Conservation (phyloP, 2,888 invertebrate species). For the Plemyria rubiginata region DNA sequence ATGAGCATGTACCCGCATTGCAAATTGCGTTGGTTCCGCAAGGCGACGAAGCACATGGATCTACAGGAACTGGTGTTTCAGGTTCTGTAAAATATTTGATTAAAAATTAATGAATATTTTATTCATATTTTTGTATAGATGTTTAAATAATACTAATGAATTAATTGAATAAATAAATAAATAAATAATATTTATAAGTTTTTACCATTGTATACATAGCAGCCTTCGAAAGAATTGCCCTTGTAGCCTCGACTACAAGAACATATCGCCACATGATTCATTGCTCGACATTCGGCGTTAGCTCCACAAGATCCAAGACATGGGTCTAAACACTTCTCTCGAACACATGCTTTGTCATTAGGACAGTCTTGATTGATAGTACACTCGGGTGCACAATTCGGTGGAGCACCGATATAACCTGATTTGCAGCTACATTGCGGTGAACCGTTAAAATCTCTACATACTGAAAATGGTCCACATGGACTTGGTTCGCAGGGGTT, state of each 20-base stretch:
- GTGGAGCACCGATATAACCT: constrained; percentile 88
- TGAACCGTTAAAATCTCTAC: constrained; percentile 81
- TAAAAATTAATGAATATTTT: too few species aligned
- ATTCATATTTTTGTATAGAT: too few species aligned
- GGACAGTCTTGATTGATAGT: constrained; percentile 90
- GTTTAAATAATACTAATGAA: too few species aligned
- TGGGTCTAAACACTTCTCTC: constrained; percentile 90
- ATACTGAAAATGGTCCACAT: constrained; percentile 88
- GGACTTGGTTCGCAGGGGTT: constrained; percentile 87
- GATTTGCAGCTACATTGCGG: constrained; percentile 87
- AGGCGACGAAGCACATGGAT: constrained; percentile 86
- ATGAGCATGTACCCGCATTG: constrained; percentile 85
- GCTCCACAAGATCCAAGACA: constrained; percentile 89
- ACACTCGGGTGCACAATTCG: constrained; percentile 91
- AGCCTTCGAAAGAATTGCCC: constrained; percentile 89
- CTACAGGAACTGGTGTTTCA: constrained; percentile 61
- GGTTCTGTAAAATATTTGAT: constrained; percentile 54
- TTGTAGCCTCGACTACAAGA: constrained; percentile 87
- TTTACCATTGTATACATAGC: constrained; percentile 65
- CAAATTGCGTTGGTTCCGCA: constrained; percentile 88
- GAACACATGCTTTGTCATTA: constrained; percentile 88
- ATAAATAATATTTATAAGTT: too few species aligned
- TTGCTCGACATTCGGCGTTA: constrained; percentile 88
- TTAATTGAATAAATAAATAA: too few species aligned
- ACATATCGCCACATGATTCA: constrained; percentile 91